Evolutionary conservation across 2,113 vertebrate genomes (phyloP).

Genomic region (Myocastor coypus): DNA sequence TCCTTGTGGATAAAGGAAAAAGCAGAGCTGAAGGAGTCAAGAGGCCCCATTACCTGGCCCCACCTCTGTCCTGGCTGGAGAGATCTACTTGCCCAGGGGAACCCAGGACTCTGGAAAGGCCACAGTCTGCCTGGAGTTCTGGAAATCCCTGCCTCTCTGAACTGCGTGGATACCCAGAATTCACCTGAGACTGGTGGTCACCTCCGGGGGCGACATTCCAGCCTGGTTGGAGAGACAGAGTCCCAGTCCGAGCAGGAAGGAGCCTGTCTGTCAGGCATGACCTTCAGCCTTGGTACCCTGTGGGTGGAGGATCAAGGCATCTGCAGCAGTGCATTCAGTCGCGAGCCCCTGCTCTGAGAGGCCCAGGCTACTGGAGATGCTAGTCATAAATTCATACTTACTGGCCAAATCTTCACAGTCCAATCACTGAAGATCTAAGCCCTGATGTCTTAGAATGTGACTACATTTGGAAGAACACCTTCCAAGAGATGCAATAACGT

Average conservation of each 20-base stretch:
- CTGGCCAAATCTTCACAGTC: background rate
- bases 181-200: background rate
- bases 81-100: background rate
- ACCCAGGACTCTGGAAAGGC: background rate
- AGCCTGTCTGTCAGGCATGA: background rate
- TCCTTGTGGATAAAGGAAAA: background rate
- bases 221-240: background rate
- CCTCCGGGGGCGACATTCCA: background rate
- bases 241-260: background rate
- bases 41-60: background rate
- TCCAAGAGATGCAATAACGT: background rate
- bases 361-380: background rate
- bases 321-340: background rate
- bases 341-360: background rate
- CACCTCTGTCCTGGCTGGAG: background rate
- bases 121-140: background rate
- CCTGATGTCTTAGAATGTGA: background rate
- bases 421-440: background rate
- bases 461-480: background rate
- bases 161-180: background rate
- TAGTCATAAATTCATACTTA: background rate
- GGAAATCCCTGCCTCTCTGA: background rate
- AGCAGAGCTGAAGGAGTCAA: background rate
- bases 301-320: fast-evolving
- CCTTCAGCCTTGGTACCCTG: fast-evolving